Conservation (phyloP, 2,888 invertebrate species). For the Monoplex corrugatus region DNA sequence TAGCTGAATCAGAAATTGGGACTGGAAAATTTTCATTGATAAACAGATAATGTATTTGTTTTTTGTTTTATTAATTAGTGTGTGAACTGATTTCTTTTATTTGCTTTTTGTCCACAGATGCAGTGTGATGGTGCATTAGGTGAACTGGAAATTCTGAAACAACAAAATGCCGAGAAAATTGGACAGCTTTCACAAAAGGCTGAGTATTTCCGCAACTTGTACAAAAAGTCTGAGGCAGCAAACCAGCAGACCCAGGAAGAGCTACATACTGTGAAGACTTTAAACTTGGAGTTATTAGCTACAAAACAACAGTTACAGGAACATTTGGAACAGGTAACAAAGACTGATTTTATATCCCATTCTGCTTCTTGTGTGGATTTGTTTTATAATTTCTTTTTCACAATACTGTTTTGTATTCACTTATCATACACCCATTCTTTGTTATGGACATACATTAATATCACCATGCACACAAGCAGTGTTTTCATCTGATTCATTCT, state of each 20-base stretch:
- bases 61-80: too few relatives aligned
- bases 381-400: neutral
- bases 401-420: neutral
- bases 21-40: too few relatives aligned
- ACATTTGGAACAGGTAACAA: slow-evolving; percentile 43
- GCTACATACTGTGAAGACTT: slow-evolving; percentile 88
- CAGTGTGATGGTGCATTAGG: slow-evolving; percentile 93
- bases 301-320: slow-evolving; percentile 56
- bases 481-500: too few relatives aligned
- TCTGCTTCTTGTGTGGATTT: too few relatives aligned
- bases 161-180: slow-evolving; percentile 90
- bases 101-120: slow-evolving; percentile 82
- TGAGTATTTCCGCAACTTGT: slow-evolving; percentile 94
- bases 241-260: slow-evolving; percentile 88
- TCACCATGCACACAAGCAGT: neutral
- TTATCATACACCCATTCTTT: neutral
- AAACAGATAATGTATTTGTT: too few relatives aligned
- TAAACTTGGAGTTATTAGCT: slow-evolving; percentile 82
- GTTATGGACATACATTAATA: neutral
- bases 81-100: too few relatives aligned
- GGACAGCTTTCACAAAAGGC: slow-evolving; percentile 88
- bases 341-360: too few relatives aligned
- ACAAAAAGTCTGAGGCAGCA: slow-evolving; percentile 91
- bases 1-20: too few relatives aligned
- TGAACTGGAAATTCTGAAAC: slow-evolving; percentile 89